phyloP scores from a whole-genome alignment of 2,888 invertebrate species.

The Antitype chi region DNA sequence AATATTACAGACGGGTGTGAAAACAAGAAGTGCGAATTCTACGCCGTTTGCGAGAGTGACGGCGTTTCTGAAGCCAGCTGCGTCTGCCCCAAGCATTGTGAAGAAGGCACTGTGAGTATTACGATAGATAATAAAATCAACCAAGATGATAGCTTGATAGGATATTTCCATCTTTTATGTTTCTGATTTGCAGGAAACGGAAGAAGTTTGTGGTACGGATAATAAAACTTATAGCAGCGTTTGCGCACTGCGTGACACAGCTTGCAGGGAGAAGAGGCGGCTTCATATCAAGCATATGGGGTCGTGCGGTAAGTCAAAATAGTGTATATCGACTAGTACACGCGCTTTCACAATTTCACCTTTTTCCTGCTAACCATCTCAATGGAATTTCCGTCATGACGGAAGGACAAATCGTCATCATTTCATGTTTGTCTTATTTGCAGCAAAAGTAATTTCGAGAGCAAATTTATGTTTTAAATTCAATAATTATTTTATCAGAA shows the following conservation, averaged over 20 bases:
- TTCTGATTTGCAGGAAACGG: slow-evolving; percentile 83
- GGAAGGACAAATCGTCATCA: background rate
- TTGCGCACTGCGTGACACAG: slow-evolving; percentile 94
- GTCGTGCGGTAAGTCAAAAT: slow-evolving; percentile 93
- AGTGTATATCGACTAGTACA: background rate
- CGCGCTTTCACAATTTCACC: background rate
- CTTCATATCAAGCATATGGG: slow-evolving; percentile 95
- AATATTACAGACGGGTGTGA: slow-evolving; percentile 93
- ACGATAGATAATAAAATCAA: background rate
- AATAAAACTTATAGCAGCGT: slow-evolving; percentile 96
- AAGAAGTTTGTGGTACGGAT: slow-evolving; percentile 96
- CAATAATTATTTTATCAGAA: no score
- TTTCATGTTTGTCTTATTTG: no score
- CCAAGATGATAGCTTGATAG: background rate
- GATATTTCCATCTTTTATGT: no score
- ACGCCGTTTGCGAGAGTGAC: slow-evolving; percentile 94
- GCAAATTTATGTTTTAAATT: no score
- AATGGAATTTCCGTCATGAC: background rate
- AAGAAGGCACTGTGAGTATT: slow-evolving; percentile 87
- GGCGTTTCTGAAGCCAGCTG: slow-evolving; percentile 91
- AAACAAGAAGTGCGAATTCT: slow-evolving; percentile 94
- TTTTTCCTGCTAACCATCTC: background rate
- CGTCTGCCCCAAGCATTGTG: slow-evolving; percentile 92
- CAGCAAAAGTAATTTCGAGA: no score
- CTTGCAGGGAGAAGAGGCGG: slow-evolving; percentile 94